Base-by-base conservation (phyloP, 92 coral and sea anemone species). In the Metridium senile region DNA sequence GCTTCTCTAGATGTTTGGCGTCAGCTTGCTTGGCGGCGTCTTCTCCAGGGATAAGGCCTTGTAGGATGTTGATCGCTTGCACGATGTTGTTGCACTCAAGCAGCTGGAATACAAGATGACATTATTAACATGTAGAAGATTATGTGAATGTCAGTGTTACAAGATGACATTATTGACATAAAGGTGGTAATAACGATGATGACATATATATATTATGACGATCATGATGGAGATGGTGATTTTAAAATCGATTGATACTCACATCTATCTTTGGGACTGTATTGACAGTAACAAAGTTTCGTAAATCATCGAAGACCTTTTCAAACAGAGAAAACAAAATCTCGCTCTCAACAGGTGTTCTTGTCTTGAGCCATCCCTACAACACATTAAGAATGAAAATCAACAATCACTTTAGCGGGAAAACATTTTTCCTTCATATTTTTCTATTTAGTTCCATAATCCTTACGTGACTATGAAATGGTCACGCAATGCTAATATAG, bases 351-450 rank as follows among this genome's bases (percentile, higher is more conserved):
- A 63, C 82, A 16, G 66, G 57, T 17, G 97, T 70, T 25, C 99
- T 97, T 0, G 93, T 82, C 71, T 96, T 96, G 19, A 96, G 81
- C 99, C 99, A 96, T 19, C 99, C 97, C 99, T 96, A 25, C n/a
- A n/a, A n/a, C n/a, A n/a, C n/a, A n/a, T n/a, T n/a, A n/a, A n/a
- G n/a, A n/a, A n/a, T n/a, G n/a, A 30, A 31, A 28, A 11, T 4
- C 64, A 11, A 78, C 27, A 27, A 4, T 58, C 43, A 51, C n/a
- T n/a, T n/a, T n/a, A n/a, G n/a, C n/a, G n/a, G n/a, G n/a, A n/a
- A n/a, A n/a, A n/a, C n/a, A n/a, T n/a, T n/a, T n/a, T n/a, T n/a
- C n/a, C n/a, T n/a, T n/a, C n/a, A n/a, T n/a, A n/a, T n/a, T n/a
- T n/a, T n/a, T n/a, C n/a, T n/a, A n/a, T n/a, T n/a, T n/a, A n/a